phyloP scores from a whole-genome alignment of 2,797 vertebrate genomes.

The Hypotaenidia philippensis region DNA sequence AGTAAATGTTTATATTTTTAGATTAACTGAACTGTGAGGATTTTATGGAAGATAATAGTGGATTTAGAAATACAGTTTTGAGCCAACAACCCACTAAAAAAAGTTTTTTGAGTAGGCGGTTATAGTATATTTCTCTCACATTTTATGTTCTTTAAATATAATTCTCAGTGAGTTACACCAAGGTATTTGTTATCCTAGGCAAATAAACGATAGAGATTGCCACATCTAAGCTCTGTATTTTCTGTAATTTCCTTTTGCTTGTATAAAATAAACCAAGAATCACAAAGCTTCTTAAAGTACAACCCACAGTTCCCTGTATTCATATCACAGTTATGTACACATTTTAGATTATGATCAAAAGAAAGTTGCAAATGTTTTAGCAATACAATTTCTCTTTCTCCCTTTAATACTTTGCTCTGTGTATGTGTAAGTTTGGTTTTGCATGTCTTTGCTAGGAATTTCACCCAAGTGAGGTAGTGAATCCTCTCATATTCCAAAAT shows the following conservation, averaged over 20 bases:
- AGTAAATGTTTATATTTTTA: constrained; percentile 60
- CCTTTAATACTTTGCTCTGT: not conserved
- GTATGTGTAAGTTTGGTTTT: not conserved
- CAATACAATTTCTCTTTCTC: not conserved
- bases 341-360: not conserved
- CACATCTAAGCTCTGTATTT: not conserved
- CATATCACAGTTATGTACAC: not conserved
- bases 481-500: not conserved
- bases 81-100: not conserved
- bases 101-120: not conserved
- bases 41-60: constrained; percentile 30
- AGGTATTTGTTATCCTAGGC: not conserved
- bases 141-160: not conserved
- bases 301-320: not conserved
- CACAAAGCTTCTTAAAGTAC: not conserved
- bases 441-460: not conserved
- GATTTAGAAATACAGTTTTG: not conserved
- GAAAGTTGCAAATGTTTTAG: not conserved
- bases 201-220: constrained; percentile 2
- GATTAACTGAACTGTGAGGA: constrained; percentile 25
- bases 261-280: not conserved
- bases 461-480: accelerated
- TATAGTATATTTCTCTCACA: not conserved
- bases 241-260: not conserved
- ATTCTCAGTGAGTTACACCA: not conserved